phyloP scores from a whole-genome alignment of 1,140 invertebrate species.

The Drosophila parvula region DNA sequence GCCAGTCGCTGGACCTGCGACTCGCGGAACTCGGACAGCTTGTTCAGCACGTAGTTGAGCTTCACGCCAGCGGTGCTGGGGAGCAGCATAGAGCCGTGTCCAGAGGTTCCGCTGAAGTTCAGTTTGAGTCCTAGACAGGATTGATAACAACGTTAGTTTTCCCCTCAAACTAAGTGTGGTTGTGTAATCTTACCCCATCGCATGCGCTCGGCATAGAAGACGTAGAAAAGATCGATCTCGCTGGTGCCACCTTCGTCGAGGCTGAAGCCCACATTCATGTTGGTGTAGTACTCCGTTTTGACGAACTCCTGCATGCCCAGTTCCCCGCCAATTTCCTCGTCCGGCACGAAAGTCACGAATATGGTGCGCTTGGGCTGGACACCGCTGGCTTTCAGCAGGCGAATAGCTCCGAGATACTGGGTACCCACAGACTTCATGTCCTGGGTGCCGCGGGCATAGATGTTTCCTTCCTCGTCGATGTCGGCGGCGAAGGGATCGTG shows the following conservation, averaged over 20 bases:
- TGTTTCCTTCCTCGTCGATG: constrained; percentile 90
- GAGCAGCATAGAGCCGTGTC: constrained; percentile 93
- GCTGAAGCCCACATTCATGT: constrained; percentile 94
- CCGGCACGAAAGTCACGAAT: constrained; percentile 92
- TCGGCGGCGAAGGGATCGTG: constrained; percentile 89
- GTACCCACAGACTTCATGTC: constrained; percentile 85
- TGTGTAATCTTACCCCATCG: constrained; percentile 87
- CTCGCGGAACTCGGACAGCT: constrained; percentile 90
- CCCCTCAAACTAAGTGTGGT: too few species aligned
- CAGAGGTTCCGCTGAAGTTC: constrained; percentile 88
- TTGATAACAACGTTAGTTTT: neutral
- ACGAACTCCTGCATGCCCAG: constrained; percentile 94
- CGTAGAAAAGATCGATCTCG: constrained; percentile 86
- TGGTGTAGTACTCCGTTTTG: constrained; percentile 90
- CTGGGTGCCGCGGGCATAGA: constrained; percentile 91
- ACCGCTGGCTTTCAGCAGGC: constrained; percentile 87
- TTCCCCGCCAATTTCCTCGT: constrained; percentile 95
- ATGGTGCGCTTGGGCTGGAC: constrained; percentile 87
- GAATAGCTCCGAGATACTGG: constrained; percentile 88
- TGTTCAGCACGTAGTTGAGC: constrained; percentile 90
- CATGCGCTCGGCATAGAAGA: constrained; percentile 91
- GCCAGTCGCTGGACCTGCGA: constrained; percentile 88
- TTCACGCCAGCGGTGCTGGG: constrained; percentile 94
- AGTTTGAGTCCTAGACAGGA: constrained; percentile 48
- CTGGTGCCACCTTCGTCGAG: constrained; percentile 92